These are phyloP conservation scores for Myripristis murdjan DNA, from an alignment of 2,797 vertebrate genomes.

Conservation along the genomic window DNA sequence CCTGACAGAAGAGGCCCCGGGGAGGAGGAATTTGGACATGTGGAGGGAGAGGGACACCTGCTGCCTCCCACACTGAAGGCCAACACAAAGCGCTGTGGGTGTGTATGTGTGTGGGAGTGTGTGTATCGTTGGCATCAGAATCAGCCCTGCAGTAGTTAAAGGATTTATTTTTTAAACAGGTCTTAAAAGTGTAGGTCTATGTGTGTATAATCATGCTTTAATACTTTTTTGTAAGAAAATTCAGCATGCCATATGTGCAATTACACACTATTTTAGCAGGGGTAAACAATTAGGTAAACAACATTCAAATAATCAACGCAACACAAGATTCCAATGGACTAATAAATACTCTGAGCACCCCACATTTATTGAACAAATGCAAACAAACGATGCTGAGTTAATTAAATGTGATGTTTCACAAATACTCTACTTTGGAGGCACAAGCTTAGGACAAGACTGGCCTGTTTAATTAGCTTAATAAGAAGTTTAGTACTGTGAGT, in stretches of 20 bases:
- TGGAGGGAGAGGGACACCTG: conserved; percentile 44
- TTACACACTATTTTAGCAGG: too few species aligned
- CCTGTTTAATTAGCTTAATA: not conserved
- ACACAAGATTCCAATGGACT: not conserved
- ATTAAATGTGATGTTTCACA: not conserved
- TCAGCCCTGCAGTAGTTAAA: too few species aligned
- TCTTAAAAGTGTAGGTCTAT: too few species aligned
- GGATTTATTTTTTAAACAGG: too few species aligned
- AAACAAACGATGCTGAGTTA: not conserved
- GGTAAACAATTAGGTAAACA: too few species aligned
- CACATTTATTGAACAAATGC: too few species aligned
- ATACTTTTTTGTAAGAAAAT: too few species aligned
- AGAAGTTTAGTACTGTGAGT: not conserved
- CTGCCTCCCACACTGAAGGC: conserved; percentile 47
- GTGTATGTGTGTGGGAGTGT: conserved; percentile 12
- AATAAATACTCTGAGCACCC: not conserved
- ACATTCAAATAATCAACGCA: too few species aligned
- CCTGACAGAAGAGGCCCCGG: conserved; percentile 68
- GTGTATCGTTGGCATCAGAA: not conserved
- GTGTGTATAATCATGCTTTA: too few species aligned
- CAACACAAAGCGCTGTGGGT: conserved; percentile 32
- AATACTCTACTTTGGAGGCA: not conserved
- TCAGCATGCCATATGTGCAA: too few species aligned
- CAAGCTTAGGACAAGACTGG: not conserved
- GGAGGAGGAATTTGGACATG: conserved; percentile 54